Evolutionary conservation across 1,140 invertebrate species (phyloP).

Genomic region (Neodiprion lecontei): DNA sequence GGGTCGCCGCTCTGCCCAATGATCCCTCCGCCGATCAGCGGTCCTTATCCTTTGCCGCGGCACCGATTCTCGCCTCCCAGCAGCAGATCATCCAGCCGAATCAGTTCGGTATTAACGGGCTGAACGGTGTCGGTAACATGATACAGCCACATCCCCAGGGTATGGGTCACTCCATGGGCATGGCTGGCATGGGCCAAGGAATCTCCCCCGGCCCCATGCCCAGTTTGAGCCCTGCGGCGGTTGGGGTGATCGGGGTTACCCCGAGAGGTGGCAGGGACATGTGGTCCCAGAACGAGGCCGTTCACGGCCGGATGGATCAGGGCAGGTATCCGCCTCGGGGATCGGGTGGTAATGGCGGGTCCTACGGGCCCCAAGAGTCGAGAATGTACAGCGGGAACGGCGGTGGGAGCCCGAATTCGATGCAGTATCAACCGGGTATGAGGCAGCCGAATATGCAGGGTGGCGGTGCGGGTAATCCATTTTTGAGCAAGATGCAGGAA

Average conservation of each 20-base stretch:
- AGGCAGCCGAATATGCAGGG: slow-evolving; percentile 21
- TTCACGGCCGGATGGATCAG: slow-evolving; percentile 28
- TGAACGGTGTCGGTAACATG: slow-evolving; percentile 48
- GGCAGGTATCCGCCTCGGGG: slow-evolving; percentile 11
- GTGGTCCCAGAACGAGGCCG: slow-evolving; percentile 31
- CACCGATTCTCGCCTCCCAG: slow-evolving; percentile 27
- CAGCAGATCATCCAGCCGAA: slow-evolving; percentile 34
- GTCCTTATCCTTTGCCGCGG: slow-evolving; percentile 23
- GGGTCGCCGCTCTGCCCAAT: slow-evolving; percentile 43
- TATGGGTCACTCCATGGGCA: slow-evolving; percentile 19
- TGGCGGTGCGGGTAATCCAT: slow-evolving; percentile 25
- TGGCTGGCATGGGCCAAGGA: background rate
- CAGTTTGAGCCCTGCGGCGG: slow-evolving; percentile 17
- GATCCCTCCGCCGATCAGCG: slow-evolving; percentile 40
- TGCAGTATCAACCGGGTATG: slow-evolving; percentile 34
- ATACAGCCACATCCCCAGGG: slow-evolving; percentile 40
- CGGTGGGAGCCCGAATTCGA: slow-evolving; percentile 21
- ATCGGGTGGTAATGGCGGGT: background rate
- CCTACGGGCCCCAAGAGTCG: slow-evolving; percentile 39
- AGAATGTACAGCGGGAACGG: slow-evolving; percentile 28
- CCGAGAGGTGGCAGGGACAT: slow-evolving; percentile 39
- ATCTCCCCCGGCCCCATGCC: slow-evolving; percentile 16
- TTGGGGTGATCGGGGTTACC: slow-evolving; percentile 18
- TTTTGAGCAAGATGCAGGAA: slow-evolving; percentile 60
- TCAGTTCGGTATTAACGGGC: slow-evolving; percentile 51